Conservation (phyloP, 2,888 invertebrate genomes). For the Aspidapion aeneum region DNA sequence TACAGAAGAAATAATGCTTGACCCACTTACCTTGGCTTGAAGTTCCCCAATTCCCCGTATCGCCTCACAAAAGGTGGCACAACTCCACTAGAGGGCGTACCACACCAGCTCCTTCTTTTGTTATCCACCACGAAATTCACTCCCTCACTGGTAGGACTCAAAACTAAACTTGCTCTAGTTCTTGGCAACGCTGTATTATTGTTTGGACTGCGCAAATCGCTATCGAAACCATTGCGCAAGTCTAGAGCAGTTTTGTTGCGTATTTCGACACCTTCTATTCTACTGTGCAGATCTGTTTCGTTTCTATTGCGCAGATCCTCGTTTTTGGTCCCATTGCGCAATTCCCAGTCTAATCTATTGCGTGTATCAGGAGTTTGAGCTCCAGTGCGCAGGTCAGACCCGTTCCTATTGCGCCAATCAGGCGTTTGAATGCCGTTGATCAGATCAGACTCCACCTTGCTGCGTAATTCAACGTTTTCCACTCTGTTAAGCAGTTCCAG, state of each 20-base stretch:
- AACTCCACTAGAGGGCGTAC: conserved; percentile 37
- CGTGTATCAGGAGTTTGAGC: neutral
- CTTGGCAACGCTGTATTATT: conserved; percentile 44
- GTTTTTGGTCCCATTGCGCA: neutral
- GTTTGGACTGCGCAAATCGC: conserved; percentile 45
- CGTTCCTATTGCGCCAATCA: neutral
- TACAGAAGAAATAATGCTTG: no score
- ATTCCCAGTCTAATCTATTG: neutral
- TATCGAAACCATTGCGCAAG: conserved; percentile 33
- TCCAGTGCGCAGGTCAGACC: neutral
- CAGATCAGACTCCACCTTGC: neutral
- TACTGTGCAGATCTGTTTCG: neutral
- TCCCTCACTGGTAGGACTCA: conserved; percentile 41
- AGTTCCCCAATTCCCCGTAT: conserved; percentile 45
- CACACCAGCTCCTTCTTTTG: conserved; percentile 46
- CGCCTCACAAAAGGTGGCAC: conserved; percentile 33
- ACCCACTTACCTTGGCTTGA: conserved; percentile 43
- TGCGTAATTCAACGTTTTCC: neutral
- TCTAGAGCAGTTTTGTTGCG: neutral
- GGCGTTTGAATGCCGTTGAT: neutral
- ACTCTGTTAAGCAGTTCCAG: neutral
- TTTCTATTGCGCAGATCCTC: neutral
- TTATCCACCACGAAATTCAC: conserved; percentile 38
- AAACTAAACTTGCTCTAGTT: conserved; percentile 44
- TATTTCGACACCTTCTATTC: neutral